Evolutionary conservation across 2,888 invertebrate genomes (phyloP).

Genomic region (Aspidiotus destructor): DNA sequence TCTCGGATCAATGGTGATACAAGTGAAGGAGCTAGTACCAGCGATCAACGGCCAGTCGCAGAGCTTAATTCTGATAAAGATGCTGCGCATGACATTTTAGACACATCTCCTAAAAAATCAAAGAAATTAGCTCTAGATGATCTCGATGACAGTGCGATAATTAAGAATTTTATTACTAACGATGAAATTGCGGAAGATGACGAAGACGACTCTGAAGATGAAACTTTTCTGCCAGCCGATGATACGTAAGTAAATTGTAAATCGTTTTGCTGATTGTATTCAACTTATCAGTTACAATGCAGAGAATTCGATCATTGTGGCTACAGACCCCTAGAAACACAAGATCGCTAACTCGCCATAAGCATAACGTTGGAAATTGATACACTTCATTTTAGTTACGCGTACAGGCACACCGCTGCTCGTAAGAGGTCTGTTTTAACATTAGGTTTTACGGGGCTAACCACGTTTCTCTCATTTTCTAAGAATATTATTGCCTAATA

Average conservation of each 20-base stretch:
- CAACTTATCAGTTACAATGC: too few species aligned
- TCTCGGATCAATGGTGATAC: constrained; percentile 18
- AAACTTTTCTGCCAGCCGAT: constrained; percentile 27
- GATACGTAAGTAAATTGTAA: constrained; percentile 14
- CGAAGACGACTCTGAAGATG: constrained; percentile 34
- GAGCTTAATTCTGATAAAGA: constrained; percentile 4
- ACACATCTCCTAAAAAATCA: constrained; percentile 10
- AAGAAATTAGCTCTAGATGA: constrained; percentile 23
- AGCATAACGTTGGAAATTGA: too few species aligned
- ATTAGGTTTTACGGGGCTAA: too few species aligned
- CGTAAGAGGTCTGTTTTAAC: too few species aligned
- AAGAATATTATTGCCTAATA: too few species aligned
- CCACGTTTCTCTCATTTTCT: too few species aligned
- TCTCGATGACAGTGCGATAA: constrained; percentile 14
- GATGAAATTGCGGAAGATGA: constrained; percentile 30
- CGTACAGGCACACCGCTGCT: too few species aligned
- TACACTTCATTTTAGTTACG: too few species aligned
- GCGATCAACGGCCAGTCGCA: neutral
- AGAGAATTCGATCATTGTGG: too few species aligned
- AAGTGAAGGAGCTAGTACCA: neutral
- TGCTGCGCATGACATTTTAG: neutral
- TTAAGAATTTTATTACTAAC: constrained; percentile 23
- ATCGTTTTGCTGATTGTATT: constrained; percentile 1
- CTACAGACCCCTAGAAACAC: too few species aligned
- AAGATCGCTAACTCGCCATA: too few species aligned